Evolutionary conservation across 2,888 invertebrate species (phyloP).

Genomic region (Eretmocerus hayati): DNA sequence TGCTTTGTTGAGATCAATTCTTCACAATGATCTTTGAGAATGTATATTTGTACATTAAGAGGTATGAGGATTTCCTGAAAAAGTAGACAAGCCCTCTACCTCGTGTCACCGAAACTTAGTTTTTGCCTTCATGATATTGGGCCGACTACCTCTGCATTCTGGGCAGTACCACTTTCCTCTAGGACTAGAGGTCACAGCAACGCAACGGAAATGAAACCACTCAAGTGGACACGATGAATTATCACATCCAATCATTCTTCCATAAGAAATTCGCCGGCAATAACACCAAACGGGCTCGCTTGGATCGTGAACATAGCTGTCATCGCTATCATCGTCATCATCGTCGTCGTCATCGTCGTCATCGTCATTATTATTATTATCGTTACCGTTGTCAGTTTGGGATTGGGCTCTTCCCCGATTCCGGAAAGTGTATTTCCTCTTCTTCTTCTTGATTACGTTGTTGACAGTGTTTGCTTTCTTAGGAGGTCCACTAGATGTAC

Average conservation of each 20-base stretch:
- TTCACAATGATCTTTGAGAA: too few relatives aligned
- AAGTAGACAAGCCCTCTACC: background rate
- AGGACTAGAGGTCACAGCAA: constrained; percentile 83
- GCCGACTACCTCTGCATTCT: constrained; percentile 86
- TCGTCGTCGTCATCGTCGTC: constrained; percentile 78
- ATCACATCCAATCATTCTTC: constrained; percentile 98
- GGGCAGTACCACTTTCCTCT: constrained; percentile 99
- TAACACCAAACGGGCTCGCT: constrained; percentile 96
- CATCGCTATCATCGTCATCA: constrained; percentile 61
- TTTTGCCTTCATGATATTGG: constrained; percentile 88
- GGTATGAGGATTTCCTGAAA: background rate
- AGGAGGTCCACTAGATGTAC: constrained; percentile 52
- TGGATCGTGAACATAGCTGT: constrained; percentile 86
- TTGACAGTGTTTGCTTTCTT: constrained; percentile 45
- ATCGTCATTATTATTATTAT: constrained; percentile 40
- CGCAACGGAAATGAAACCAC: constrained; percentile 98
- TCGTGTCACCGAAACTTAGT: constrained; percentile 59
- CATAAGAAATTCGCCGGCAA: constrained; percentile 91
- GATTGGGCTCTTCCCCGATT: constrained; percentile 65
- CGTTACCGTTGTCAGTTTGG: constrained; percentile 58
- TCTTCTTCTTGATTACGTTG: constrained; percentile 38
- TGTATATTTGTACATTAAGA: background rate
- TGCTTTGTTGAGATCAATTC: too few relatives aligned
- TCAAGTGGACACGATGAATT: constrained; percentile 94
- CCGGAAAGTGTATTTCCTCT: constrained; percentile 38